Percentiles rank a stretch among this genome's conserved stretches.
Conservation (phyloP, 2,888 invertebrate species). For the Halictus quadricinctus region DNA sequence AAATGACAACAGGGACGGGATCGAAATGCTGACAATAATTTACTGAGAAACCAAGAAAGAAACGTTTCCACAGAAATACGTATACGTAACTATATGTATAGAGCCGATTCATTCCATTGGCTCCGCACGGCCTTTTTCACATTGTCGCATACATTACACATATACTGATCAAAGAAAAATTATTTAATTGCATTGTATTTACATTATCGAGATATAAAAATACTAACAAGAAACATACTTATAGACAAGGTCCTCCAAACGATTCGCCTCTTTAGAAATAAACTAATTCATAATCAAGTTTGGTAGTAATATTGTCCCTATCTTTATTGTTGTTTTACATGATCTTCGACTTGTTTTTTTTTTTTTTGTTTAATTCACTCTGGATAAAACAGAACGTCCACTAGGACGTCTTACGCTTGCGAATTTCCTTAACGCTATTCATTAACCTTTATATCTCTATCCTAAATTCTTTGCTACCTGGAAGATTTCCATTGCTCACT, state of each 20-base stretch:
- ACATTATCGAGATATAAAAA: constrained; percentile 79
- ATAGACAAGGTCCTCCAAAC: constrained; percentile 69
- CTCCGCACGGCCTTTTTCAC: constrained; percentile 47
- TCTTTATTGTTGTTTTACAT: constrained; percentile 72
- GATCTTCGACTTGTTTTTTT: constrained; percentile 44
- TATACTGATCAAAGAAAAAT: constrained; percentile 65
- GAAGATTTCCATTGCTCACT: constrained; percentile 65
- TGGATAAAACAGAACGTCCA: constrained; percentile 36
- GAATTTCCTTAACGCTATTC: constrained; percentile 49
- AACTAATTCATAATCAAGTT: constrained; percentile 80
- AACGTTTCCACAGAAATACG: constrained; percentile 40
- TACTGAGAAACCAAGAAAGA: constrained; percentile 38
- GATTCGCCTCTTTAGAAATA: constrained; percentile 73
- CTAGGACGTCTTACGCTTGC: constrained; percentile 45
- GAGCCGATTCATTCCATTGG: constrained; percentile 63
- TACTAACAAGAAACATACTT: constrained; percentile 79
- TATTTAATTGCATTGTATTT: constrained; percentile 70
- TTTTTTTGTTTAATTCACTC: constrained; percentile 27
- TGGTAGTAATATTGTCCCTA: constrained; percentile 82
- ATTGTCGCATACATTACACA: constrained; percentile 59
- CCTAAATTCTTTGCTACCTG: constrained; percentile 63
- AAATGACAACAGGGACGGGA: constrained; percentile 47
- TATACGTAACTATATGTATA: constrained; percentile 29
- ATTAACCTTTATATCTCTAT: constrained; percentile 55
- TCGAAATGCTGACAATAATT: constrained; percentile 52